Evolutionary conservation across 2,797 vertebrate genomes (phyloP).

Genomic region (Eulemur coronatus): DNA sequence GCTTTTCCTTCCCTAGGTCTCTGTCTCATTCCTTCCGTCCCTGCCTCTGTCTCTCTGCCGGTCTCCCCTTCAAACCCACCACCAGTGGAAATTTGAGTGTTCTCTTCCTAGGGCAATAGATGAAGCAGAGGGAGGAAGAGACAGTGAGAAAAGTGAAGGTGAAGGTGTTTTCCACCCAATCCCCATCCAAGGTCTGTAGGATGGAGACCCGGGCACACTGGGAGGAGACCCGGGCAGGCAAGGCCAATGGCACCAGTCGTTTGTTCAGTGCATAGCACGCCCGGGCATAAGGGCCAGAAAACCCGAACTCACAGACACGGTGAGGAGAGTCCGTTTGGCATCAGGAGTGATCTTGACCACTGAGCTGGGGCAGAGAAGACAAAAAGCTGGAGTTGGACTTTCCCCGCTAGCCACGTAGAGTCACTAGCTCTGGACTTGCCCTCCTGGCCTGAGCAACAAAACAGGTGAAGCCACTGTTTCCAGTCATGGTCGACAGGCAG

Average conservation of each 20-base stretch:
- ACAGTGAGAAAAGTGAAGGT: neutral
- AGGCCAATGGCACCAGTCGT: fast-evolving
- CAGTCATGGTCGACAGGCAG: neutral
- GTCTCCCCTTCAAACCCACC: neutral
- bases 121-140: neutral
- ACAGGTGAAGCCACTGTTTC: neutral
- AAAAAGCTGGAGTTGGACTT: neutral
- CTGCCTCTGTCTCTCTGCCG: neutral
- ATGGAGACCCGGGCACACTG: fast-evolving
- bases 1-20: neutral
- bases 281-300: neutral
- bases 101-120: neutral
- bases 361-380: neutral
- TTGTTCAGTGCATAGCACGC: neutral
- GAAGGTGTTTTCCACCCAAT: neutral
- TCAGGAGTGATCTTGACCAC: neutral
- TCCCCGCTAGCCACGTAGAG: too few species aligned
- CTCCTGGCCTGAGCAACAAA: neutral
- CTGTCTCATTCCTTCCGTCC: neutral
- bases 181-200: fast-evolving
- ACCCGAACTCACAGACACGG: fast-evolving
- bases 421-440: neutral
- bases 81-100: neutral
- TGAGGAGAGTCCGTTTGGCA: neutral
- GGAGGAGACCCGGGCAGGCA: fast-evolving